Conservation (phyloP, 2,888 invertebrate genomes). For the Eupithecia vulgata region DNA sequence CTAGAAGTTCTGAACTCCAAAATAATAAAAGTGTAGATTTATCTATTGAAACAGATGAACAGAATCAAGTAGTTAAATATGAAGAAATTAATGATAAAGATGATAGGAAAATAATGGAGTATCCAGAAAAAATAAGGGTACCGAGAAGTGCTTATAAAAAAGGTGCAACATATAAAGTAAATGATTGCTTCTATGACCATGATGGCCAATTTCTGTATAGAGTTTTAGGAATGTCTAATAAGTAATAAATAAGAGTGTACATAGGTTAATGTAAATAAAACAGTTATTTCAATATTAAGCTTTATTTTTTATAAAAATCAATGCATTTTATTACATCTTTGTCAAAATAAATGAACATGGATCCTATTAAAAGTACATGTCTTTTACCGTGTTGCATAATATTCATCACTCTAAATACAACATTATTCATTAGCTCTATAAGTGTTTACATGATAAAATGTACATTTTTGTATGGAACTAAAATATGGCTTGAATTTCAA, state of each 20-base stretch:
- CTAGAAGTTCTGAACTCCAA: constrained; percentile 43
- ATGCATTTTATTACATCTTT: constrained; percentile 72
- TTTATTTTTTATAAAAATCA: constrained; percentile 79
- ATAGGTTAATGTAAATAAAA: constrained; percentile 62
- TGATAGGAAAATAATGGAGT: constrained; percentile 60
- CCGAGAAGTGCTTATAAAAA: constrained; percentile 86
- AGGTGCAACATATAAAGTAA: constrained; percentile 88
- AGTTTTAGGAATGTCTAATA: constrained; percentile 86
- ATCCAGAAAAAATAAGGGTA: constrained; percentile 87
- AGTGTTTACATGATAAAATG: constrained; percentile 43
- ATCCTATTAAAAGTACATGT: constrained; percentile 47
- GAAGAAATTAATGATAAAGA: constrained; percentile 52
- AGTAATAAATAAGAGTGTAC: constrained; percentile 22
- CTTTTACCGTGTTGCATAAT: constrained; percentile 33
- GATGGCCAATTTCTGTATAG: constrained; percentile 92
- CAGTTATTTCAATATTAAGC: constrained; percentile 61
- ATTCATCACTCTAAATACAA: constrained; percentile 35
- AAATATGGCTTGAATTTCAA: constrained; percentile 69
- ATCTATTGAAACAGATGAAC: constrained; percentile 44
- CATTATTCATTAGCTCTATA: constrained; percentile 42
- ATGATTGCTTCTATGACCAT: constrained; percentile 92
- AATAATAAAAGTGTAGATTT: constrained; percentile 58
- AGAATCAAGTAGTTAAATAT: constrained; percentile 51
- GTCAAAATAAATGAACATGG: constrained; percentile 66
- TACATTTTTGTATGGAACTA: constrained; percentile 68